phyloP scores from a whole-genome alignment of 2,797 vertebrate species.

The Tauraco hartlaubi region DNA sequence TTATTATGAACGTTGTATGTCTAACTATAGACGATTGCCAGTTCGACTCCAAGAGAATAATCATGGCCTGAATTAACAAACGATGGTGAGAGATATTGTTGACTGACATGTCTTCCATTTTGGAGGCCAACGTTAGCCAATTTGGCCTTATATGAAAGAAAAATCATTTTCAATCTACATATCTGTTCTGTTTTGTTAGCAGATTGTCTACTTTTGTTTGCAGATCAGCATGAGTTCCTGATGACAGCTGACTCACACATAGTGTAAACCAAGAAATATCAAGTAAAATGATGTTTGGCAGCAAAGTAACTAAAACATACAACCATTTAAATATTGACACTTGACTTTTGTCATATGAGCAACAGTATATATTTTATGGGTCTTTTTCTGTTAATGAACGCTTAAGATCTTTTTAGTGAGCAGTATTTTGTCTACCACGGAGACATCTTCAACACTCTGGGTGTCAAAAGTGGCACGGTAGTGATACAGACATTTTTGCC shows the following conservation, averaged over 20 bases:
- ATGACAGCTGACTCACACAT: slow-evolving; percentile 58
- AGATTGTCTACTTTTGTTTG: slow-evolving; percentile 62
- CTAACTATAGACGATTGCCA: not conserved
- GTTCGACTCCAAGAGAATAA: not conserved
- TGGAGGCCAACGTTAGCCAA: not conserved
- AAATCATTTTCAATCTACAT: slow-evolving; percentile 3
- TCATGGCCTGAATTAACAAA: slow-evolving; percentile 36
- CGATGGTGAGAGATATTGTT: slow-evolving; percentile 7
- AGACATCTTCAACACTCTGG: not conserved
- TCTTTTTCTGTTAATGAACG: not conserved
- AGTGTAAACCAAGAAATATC: slow-evolving; percentile 48
- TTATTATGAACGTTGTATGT: not conserved
- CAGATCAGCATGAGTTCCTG: slow-evolving; percentile 12
- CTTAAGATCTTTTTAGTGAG: not conserved
- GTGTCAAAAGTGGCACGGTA: not conserved
- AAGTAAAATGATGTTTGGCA: slow-evolving; percentile 21
- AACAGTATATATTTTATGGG: not conserved
- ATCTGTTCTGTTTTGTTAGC: slow-evolving; percentile 24
- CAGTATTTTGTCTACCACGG: not conserved
- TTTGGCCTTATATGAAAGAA: slow-evolving; percentile 43
- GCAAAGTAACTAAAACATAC: slow-evolving; percentile 15
- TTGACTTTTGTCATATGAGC: slow-evolving; percentile 37
- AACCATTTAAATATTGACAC: slow-evolving; percentile 31
- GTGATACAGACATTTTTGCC: not conserved
- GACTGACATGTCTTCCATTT: slow-evolving; percentile 3